Evolutionary conservation across 2,797 vertebrate genomes (phyloP).

Genomic region (Crenichthys baileyi): DNA sequence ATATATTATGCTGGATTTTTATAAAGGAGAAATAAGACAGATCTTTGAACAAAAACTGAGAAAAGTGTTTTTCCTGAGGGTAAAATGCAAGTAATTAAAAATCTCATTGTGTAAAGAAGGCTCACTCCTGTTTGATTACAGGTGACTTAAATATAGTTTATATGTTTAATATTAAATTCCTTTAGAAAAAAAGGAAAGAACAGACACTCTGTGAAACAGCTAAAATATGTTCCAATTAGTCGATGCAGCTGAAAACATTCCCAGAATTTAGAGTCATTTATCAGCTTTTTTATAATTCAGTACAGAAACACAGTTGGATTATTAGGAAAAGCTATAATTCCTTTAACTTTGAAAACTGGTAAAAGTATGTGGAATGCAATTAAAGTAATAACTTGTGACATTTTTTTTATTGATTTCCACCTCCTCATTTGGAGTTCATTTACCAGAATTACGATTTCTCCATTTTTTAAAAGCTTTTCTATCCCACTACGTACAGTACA

Average conservation of each 20-base stretch:
- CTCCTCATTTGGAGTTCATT: background rate
- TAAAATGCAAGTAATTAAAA: slow-evolving; percentile 3
- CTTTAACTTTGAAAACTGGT: slow-evolving; percentile 9
- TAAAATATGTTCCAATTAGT: slow-evolving; percentile 16
- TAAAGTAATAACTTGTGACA: slow-evolving; percentile 13
- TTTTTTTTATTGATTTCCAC: slow-evolving; percentile 22
- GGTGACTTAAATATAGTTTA: background rate
- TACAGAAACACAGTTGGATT: slow-evolving; percentile 3
- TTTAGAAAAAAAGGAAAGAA: background rate
- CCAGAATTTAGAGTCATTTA: slow-evolving; percentile 6
- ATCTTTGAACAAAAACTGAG: background rate
- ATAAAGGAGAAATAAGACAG: slow-evolving; percentile 1
- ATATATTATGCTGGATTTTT: background rate
- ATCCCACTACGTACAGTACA: background rate
- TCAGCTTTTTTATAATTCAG: background rate
- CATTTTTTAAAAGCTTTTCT: background rate
- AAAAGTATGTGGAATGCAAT: slow-evolving; percentile 20
- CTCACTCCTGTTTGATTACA: background rate
- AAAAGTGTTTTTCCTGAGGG: background rate
- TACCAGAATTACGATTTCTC: background rate
- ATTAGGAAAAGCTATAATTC: background rate
- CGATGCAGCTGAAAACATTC: slow-evolving; percentile 1
- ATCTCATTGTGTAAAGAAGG: background rate
- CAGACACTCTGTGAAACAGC: too few relatives aligned
- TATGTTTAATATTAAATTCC: background rate